Evolutionary conservation across 2,888 invertebrate species (phyloP).

Genomic region (Halictus quadricinctus): DNA sequence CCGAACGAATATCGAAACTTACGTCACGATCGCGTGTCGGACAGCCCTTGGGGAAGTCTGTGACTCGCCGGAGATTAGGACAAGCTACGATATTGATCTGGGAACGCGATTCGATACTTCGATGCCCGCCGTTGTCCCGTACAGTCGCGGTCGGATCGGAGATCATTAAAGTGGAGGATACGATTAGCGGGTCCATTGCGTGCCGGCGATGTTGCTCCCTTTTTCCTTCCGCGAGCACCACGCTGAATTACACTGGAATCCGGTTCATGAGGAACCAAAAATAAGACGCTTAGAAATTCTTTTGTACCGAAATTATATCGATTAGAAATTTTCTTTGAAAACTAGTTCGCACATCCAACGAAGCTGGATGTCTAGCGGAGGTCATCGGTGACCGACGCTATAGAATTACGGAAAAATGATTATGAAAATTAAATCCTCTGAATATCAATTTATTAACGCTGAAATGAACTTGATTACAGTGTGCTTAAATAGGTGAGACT

Average conservation of each 20-base stretch:
- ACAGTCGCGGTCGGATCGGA: background rate
- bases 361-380: too few species aligned
- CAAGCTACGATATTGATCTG: slow-evolving; percentile 43
- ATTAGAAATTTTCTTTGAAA: background rate
- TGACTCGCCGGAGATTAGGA: slow-evolving; percentile 27
- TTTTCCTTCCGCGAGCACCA: background rate
- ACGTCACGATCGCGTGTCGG: slow-evolving; percentile 39
- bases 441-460: too few species aligned
- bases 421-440: too few species aligned
- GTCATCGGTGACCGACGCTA: too few species aligned
- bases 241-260: background rate
- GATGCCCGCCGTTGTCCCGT: slow-evolving; percentile 9
- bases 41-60: slow-evolving; percentile 6
- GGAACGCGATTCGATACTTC: slow-evolving; percentile 43
- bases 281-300: background rate
- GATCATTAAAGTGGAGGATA: slow-evolving; percentile 41
- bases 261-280: background rate
- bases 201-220: background rate
- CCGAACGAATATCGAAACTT: slow-evolving; percentile 45
- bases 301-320: background rate
- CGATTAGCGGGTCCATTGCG: slow-evolving; percentile 40
- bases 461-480: too few species aligned
- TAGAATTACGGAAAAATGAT: too few species aligned
- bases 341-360: background rate
- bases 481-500: too few species aligned